These are phyloP conservation scores for Eupithecia insigniata DNA, from an alignment of 2,888 invertebrate species.

Conservation along the genomic window DNA sequence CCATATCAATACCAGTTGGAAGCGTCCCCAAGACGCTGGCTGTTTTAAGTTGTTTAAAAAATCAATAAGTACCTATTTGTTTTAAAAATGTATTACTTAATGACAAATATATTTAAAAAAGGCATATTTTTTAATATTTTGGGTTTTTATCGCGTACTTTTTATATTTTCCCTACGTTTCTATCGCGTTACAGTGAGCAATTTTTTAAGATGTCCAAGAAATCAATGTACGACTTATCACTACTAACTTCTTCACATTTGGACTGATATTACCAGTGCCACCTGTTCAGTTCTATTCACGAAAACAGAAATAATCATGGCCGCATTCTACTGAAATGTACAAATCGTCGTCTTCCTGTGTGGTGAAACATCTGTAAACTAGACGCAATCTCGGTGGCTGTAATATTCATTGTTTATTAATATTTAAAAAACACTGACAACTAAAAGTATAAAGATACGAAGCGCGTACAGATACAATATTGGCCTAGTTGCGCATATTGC, in stretches of 20 bases:
- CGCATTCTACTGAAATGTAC: conserved; percentile 50
- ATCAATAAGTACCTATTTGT: too few species aligned
- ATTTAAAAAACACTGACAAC: neutral
- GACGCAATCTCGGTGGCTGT: neutral
- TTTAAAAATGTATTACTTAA: too few species aligned
- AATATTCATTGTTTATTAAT: neutral
- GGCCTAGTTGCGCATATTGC: conserved; percentile 76
- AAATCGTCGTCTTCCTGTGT: conserved; percentile 43
- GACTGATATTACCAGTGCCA: conserved; percentile 39
- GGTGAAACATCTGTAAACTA: conserved; percentile 37
- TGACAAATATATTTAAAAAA: too few species aligned
- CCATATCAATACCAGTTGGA: too few species aligned
- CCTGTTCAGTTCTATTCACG: conserved; percentile 48
- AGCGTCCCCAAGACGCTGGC: too few species aligned
- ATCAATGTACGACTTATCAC: too few species aligned
- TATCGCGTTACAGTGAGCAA: too few species aligned
- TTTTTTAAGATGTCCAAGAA: too few species aligned
- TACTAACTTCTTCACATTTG: neutral
- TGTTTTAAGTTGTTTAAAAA: too few species aligned
- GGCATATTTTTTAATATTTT: too few species aligned
- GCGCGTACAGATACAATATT: conserved; percentile 65
- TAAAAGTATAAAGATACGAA: conserved; percentile 40
- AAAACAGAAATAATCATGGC: conserved; percentile 50
- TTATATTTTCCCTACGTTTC: too few species aligned
- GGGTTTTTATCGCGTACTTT: too few species aligned